Percentiles rank a stretch among this genome's conserved stretches.
Evolutionary conservation across 2,888 invertebrate species (phyloP).

Genomic region (Cybosia mesomella): DNA sequence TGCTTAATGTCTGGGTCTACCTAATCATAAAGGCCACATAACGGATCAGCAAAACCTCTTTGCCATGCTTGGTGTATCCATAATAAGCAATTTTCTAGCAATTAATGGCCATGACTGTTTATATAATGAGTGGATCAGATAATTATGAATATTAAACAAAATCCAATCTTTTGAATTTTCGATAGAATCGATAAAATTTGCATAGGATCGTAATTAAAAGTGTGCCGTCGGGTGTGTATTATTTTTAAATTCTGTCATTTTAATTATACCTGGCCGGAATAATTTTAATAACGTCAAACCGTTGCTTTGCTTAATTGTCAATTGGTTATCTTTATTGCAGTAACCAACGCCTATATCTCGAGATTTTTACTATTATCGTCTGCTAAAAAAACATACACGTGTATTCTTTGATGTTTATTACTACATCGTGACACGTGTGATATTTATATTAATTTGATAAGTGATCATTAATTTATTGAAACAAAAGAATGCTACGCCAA

Average conservation of each 20-base stretch:
- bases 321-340: constrained; percentile 51
- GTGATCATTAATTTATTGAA: not conserved
- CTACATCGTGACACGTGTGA: not conserved
- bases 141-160: constrained; percentile 38
- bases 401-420: not conserved
- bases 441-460: not conserved
- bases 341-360: constrained; percentile 42
- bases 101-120: constrained; percentile 1
- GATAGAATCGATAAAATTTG: constrained; percentile 57
- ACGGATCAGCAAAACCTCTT: not conserved
- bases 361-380: constrained; percentile 34
- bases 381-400: constrained; percentile 49
- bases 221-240: constrained; percentile 46
- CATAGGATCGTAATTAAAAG: constrained; percentile 77
- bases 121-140: constrained; percentile 3
- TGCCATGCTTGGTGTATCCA: constrained; percentile 1
- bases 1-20: not conserved
- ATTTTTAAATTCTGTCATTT: constrained; percentile 60
- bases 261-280: constrained; percentile 46
- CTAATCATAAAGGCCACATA: not conserved
- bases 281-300: constrained; percentile 49
- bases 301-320: constrained; percentile 54
- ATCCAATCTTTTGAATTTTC: constrained; percentile 51
- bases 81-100: constrained; percentile 8
- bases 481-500: not conserved